A percentile compares a stretch with the other conserved stretches of the same genome.
phyloP scores from a whole-genome alignment of 2,797 vertebrate species.

The Alauda arvensis region DNA sequence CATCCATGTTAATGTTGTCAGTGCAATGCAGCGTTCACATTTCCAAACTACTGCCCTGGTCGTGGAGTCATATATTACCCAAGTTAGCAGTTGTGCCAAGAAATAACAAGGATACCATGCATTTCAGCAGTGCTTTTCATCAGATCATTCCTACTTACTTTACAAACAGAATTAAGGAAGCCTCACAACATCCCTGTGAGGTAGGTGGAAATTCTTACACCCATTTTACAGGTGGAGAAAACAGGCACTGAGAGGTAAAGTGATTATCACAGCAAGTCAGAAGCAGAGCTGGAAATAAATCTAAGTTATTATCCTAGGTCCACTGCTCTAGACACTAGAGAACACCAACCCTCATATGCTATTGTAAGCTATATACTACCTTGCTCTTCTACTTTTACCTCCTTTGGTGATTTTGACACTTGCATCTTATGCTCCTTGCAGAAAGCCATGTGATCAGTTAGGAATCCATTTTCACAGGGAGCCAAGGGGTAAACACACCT shows the following conservation, averaged over 20 bases:
- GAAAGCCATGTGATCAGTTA: not conserved
- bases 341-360: slow-evolving; percentile 54
- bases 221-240: slow-evolving; percentile 57
- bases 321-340: slow-evolving; percentile 59
- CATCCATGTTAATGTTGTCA: not conserved
- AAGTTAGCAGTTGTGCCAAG: slow-evolving; percentile 21
- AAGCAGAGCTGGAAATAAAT: slow-evolving; percentile 52
- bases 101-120: slow-evolving; percentile 55
- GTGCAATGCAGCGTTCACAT: not conserved
- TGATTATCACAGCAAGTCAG: slow-evolving; percentile 47
- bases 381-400: slow-evolving; percentile 45
- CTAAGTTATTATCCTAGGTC: slow-evolving; percentile 54
- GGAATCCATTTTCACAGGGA: not conserved
- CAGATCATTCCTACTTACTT: slow-evolving; percentile 60
- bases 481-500: not conserved
- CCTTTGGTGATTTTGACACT: slow-evolving; percentile 30
- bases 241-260: slow-evolving; percentile 50
- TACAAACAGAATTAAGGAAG: slow-evolving; percentile 60
- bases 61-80: not conserved
- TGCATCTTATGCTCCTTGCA: slow-evolving; percentile 20
- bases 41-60: not conserved
- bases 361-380: slow-evolving; percentile 52
- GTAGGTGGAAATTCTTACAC: slow-evolving; percentile 53
- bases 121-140: slow-evolving; percentile 61
- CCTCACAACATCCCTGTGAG: slow-evolving; percentile 69